Conservation (phyloP, 2,113 vertebrate genomes). For the Rousettus leschenaultii region DNA sequence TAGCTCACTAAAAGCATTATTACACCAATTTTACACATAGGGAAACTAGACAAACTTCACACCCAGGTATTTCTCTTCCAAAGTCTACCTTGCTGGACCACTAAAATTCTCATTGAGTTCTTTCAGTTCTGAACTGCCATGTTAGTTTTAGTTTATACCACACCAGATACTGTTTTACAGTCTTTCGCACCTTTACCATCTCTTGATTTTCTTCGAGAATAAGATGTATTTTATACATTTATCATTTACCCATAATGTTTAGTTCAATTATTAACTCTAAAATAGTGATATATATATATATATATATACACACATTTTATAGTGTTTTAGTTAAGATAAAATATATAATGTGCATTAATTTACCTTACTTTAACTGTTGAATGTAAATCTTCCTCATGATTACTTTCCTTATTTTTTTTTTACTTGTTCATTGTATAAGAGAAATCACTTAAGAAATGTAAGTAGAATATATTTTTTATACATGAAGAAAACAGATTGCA, state of each 20-base stretch:
- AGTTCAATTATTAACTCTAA: neutral
- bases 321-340: neutral
- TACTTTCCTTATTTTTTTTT: neutral
- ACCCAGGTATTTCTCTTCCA: neutral
- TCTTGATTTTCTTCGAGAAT: neutral
- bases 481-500: neutral
- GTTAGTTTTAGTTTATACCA: neutral
- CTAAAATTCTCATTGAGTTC: neutral
- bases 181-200: neutral
- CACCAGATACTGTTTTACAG: neutral
- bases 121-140: neutral
- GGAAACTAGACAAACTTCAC: neutral
- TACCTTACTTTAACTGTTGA: neutral
- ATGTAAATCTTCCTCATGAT: neutral
- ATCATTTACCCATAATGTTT: neutral
- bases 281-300: too few species aligned
- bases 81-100: neutral
- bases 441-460: neutral
- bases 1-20: neutral
- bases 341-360: neutral
- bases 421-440: neutral
- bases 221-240: neutral
- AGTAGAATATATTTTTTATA: neutral
- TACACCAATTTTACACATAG: neutral
- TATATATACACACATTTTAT: too few species aligned